A percentile compares a stretch with the other conserved stretches of the same genome.
Evolutionary conservation across 2,888 invertebrate species (phyloP).

Genomic region (Parnassius apollo): DNA sequence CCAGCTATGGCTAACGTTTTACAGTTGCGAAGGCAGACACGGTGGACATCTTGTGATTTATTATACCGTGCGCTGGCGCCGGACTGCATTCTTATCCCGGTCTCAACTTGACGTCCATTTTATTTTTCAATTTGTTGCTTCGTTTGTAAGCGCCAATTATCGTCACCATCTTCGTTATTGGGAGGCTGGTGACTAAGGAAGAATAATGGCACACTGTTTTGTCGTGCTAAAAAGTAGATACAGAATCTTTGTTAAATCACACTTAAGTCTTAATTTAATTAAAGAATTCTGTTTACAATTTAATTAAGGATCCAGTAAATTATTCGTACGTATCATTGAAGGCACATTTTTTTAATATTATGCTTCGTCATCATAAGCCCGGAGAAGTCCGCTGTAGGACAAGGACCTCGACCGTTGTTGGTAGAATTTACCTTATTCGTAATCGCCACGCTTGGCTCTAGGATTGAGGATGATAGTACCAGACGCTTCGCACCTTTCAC

Average conservation of each 20-base stretch:
- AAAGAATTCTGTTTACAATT: neutral
- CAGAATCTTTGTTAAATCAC: neutral
- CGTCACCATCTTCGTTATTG: conserved; percentile 19
- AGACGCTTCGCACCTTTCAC: too few relatives aligned
- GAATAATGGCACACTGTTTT: neutral
- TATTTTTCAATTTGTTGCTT: conserved; percentile 36
- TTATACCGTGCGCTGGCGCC: conserved; percentile 52
- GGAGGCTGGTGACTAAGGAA: conserved; percentile 11
- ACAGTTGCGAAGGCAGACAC: conserved; percentile 19
- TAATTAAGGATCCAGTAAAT: too few relatives aligned
- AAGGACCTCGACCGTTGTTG: too few relatives aligned
- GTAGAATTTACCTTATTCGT: too few relatives aligned
- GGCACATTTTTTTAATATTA: too few relatives aligned
- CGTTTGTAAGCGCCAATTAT: conserved; percentile 22
- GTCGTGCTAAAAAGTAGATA: neutral
- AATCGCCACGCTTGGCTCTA: too few relatives aligned
- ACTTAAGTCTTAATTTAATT: too few relatives aligned
- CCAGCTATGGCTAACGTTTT: conserved; percentile 30
- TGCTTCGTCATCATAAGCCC: too few relatives aligned
- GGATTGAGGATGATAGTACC: too few relatives aligned
- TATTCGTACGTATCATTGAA: too few relatives aligned
- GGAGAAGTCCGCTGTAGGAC: too few relatives aligned
- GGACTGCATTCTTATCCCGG: conserved; percentile 43
- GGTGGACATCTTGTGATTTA: conserved; percentile 47
- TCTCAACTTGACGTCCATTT: conserved; percentile 48